Conservation (phyloP, 2,113 vertebrate genomes). For the Strix aluco region DNA sequence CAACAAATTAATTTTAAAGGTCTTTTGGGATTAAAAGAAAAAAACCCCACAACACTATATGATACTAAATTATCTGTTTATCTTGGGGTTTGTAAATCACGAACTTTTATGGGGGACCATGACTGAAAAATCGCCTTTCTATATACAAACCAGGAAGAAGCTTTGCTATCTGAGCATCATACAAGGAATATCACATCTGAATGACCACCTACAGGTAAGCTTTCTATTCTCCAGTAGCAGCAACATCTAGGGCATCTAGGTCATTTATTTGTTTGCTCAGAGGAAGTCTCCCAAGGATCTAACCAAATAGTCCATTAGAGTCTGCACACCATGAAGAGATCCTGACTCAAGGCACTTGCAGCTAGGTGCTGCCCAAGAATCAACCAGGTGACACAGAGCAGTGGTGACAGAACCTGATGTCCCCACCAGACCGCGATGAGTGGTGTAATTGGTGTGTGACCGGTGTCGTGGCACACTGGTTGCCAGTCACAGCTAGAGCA, state of each 20-base stretch:
- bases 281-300: neutral
- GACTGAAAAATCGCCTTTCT: neutral
- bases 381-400: neutral
- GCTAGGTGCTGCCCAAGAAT: neutral
- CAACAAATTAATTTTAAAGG: neutral
- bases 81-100: neutral
- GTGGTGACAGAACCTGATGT: neutral
- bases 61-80: neutral
- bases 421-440: neutral
- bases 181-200: neutral
- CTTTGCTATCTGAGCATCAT: neutral
- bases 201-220: neutral
- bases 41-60: neutral
- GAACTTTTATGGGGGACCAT: neutral
- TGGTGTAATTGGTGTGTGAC: neutral
- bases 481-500: neutral
- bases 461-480: neutral
- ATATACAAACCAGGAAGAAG: neutral
- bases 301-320: neutral
- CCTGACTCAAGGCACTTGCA: rapidly evolving
- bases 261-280: neutral
- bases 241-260: neutral
- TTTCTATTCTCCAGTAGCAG: neutral
- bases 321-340: neutral
- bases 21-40: neutral